These are phyloP conservation scores for Troglohyphantes excavatus DNA, from an alignment of 2,888 invertebrate species.

Conservation along the genomic window DNA sequence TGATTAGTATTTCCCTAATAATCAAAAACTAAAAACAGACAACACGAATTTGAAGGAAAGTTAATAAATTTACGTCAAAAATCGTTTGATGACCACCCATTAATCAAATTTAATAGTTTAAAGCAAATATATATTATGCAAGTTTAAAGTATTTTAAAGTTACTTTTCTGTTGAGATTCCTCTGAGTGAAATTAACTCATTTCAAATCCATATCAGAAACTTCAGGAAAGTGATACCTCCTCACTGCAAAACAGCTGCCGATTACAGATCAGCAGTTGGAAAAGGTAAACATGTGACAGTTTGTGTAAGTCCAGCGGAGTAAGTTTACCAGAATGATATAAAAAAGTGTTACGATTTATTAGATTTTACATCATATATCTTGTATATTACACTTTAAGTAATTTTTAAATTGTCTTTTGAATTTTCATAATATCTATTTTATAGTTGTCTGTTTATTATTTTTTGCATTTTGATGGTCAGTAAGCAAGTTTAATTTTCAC, in stretches of 20 bases:
- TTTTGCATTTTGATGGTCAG: too few relatives aligned
- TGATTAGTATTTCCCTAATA: constrained; percentile 5
- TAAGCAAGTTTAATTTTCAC: too few relatives aligned
- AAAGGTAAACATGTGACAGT: too few relatives aligned
- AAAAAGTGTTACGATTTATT: too few relatives aligned
- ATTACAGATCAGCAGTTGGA: neutral
- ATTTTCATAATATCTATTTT: too few relatives aligned
- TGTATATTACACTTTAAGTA: too few relatives aligned
- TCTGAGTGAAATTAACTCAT: neutral
- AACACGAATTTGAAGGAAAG: neutral
- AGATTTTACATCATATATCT: too few relatives aligned
- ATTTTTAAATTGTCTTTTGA: too few relatives aligned
- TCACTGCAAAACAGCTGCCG: neutral
- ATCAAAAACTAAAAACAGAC: constrained; percentile 35
- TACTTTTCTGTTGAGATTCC: neutral
- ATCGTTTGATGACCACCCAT: neutral
- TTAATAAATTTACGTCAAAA: neutral
- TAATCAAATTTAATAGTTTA: neutral
- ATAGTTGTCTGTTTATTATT: too few relatives aligned
- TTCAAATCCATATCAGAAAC: neutral
- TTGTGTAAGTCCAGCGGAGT: too few relatives aligned
- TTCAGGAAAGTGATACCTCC: neutral
- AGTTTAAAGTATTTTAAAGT: neutral
- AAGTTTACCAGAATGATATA: too few relatives aligned
- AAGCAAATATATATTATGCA: neutral